Conservation (phyloP, 2,113 vertebrate species). For the Brachirus orientalis region DNA sequence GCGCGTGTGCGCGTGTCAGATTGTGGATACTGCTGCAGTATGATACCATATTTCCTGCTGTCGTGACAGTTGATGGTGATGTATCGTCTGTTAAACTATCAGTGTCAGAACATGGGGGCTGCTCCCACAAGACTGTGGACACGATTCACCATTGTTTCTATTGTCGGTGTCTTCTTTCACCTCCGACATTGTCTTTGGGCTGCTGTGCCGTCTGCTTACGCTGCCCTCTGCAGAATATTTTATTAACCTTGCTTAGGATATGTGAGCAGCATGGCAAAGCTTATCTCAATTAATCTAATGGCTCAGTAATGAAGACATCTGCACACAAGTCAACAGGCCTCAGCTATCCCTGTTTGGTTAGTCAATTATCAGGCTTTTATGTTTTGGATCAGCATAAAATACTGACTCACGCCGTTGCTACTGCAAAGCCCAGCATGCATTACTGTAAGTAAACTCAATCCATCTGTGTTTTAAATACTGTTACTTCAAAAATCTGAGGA, state of each 20-base stretch:
- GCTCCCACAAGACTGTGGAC: slow-evolving; percentile 59
- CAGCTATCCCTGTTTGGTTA: slow-evolving; percentile 46
- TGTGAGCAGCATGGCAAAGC: slow-evolving; percentile 43
- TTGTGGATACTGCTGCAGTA: slow-evolving; percentile 64
- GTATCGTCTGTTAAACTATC: slow-evolving; percentile 71
- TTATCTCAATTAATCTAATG: slow-evolving; percentile 72
- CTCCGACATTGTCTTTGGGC: slow-evolving; percentile 32
- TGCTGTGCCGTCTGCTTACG: slow-evolving; percentile 15
- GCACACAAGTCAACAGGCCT: slow-evolving; percentile 62
- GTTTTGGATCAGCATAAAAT: slow-evolving; percentile 49
- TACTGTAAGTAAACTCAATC: slow-evolving; percentile 1
- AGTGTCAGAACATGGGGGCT: slow-evolving; percentile 52
- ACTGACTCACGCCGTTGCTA: slow-evolving; percentile 24
- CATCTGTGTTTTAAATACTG: not conserved
- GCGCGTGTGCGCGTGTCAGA: slow-evolving; percentile 43
- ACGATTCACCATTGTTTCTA: slow-evolving; percentile 48
- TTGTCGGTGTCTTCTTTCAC: slow-evolving; percentile 45
- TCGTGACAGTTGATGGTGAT: slow-evolving; percentile 72
- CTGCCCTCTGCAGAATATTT: slow-evolving; percentile 12
- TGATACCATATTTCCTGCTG: slow-evolving; percentile 66
- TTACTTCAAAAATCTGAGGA: not conserved
- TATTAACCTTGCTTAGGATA: slow-evolving; percentile 51
- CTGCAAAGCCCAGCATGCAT: slow-evolving; percentile 20
- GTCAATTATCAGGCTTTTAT: slow-evolving; percentile 67
- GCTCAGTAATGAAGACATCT: slow-evolving; percentile 65